phyloP scores from a whole-genome alignment of 2,797 vertebrate species.

The Scyliorhinus canicula region DNA sequence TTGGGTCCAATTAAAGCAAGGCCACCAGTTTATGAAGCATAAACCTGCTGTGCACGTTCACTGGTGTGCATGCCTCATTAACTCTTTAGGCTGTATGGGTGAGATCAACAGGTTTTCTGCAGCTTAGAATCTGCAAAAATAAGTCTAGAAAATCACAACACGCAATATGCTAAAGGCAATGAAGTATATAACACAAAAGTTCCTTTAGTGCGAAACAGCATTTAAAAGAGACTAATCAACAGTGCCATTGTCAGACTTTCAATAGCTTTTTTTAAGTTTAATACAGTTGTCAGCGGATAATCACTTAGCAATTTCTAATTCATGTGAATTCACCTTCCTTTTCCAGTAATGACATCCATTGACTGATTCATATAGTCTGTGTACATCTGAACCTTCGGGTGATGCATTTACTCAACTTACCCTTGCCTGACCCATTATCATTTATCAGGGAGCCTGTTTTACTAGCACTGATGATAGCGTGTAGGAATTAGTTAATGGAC shows the following conservation, averaged over 20 bases:
- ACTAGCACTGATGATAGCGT: neutral
- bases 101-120: neutral
- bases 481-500: neutral
- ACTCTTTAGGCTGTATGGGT: conserved; percentile 14
- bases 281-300: neutral
- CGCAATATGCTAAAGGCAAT: neutral
- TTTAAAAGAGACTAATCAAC: neutral
- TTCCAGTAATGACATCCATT: neutral
- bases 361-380: neutral
- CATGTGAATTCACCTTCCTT: neutral
- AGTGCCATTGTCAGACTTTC: neutral
- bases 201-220: neutral
- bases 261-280: neutral
- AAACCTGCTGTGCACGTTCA: neutral
- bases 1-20: conserved; percentile 15
- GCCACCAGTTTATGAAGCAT: conserved; percentile 5
- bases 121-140: conserved; percentile 1
- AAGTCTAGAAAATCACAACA: neutral
- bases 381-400: neutral
- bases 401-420: neutral
- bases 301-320: neutral
- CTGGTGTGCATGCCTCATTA: neutral
- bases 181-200: neutral
- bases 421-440: neutral
- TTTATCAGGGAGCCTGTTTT: neutral